Evolutionary conservation across 2,113 vertebrate genomes (phyloP).

Genomic region (Sciurus niger): DNA sequence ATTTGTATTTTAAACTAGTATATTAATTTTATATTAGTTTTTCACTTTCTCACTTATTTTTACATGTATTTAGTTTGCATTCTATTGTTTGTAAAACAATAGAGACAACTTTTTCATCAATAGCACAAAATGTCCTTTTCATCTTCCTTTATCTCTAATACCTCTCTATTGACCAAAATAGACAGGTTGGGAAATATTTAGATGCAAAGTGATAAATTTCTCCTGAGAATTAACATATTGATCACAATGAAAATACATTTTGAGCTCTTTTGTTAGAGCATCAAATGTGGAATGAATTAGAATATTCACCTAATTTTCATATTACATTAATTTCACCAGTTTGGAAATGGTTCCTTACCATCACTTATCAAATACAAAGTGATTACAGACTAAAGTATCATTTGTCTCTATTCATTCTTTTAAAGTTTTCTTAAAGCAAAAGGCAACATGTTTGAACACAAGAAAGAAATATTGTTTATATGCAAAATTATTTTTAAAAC

Average conservation of each 20-base stretch:
- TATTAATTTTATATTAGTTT: background rate
- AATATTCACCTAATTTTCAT: background rate
- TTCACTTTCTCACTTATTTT: background rate
- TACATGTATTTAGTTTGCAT: background rate
- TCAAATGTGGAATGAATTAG: background rate
- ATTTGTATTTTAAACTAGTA: background rate
- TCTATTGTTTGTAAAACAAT: background rate
- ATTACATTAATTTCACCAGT: background rate
- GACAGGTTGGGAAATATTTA: background rate
- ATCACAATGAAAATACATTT: background rate
- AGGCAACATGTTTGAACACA: background rate
- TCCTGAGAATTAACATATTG: background rate
- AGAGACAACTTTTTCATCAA: background rate
- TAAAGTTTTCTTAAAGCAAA: conserved; percentile 21
- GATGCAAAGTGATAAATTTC: background rate
- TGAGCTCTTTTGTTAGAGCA: background rate
- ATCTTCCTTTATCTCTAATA: background rate
- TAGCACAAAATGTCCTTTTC: background rate
- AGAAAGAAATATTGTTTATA: background rate
- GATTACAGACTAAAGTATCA: background rate
- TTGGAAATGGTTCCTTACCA: background rate
- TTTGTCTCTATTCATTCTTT: conserved; percentile 20
- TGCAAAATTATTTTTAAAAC: background rate
- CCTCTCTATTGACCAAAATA: background rate
- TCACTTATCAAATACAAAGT: background rate